Evolutionary conservation across 1,140 invertebrate species (phyloP).

Genomic region (Archivesica marissinica): DNA sequence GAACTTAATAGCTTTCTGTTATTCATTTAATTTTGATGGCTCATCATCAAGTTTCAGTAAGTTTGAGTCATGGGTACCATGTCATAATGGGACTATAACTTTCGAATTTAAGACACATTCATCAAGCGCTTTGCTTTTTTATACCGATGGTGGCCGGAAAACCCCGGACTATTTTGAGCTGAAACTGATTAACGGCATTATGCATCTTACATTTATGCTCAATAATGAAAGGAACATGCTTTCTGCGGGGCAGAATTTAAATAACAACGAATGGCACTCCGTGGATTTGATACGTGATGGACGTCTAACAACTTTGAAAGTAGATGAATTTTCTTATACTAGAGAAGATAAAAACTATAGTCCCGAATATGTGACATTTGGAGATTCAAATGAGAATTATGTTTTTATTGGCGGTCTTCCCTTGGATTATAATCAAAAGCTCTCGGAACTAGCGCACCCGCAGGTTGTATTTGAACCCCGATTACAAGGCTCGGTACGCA

Average conservation of each 20-base stretch:
- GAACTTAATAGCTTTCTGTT: background rate
- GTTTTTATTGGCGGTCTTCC: conserved; percentile 79
- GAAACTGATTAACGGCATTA: conserved; percentile 94
- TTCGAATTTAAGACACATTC: conserved; percentile 95
- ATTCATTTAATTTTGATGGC: conserved; percentile 87
- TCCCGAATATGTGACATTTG: conserved; percentile 64
- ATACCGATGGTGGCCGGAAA: conserved; percentile 93
- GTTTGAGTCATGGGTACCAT: conserved; percentile 95
- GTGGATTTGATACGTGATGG: conserved; percentile 73
- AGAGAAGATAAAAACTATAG: conserved; percentile 80
- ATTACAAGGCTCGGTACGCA: conserved; percentile 75
- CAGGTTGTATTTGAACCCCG: conserved; percentile 73
- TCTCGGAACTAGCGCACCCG: conserved; percentile 69
- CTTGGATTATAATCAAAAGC: conserved; percentile 79
- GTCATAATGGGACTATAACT: conserved; percentile 94
- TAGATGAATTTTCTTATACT: conserved; percentile 81
- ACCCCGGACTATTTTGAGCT: conserved; percentile 94
- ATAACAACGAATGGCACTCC: conserved; percentile 76
- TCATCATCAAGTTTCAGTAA: conserved; percentile 94
- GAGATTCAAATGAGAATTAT: conserved; percentile 59
- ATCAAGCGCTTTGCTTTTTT: conserved; percentile 95
- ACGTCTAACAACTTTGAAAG: conserved; percentile 71
- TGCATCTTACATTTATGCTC: conserved; percentile 90
- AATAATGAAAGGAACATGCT: conserved; percentile 88
- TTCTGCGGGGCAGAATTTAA: conserved; percentile 86